A percentile compares a stretch with the other conserved stretches of the same genome.
Conservation (phyloP, 1,140 invertebrate genomes). For the Hyles euphorbiae region DNA sequence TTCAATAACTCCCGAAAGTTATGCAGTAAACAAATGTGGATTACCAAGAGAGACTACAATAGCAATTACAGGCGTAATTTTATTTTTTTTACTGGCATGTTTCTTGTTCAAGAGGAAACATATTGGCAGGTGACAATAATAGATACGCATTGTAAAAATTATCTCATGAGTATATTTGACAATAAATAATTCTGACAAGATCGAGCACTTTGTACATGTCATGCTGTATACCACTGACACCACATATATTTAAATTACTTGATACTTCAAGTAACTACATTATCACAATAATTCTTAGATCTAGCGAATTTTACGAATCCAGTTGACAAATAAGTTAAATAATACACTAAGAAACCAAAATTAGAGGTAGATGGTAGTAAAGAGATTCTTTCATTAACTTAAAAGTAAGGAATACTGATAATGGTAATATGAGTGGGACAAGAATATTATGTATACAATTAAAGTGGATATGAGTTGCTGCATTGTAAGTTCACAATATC, state of each 20-base stretch:
- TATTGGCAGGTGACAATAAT: conserved; percentile 30
- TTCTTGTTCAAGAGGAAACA: conserved; percentile 25
- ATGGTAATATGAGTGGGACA: conserved; percentile 40
- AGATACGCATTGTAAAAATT: conserved; percentile 31
- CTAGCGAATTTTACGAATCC: conserved; percentile 31
- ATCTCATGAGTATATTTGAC: conserved; percentile 57
- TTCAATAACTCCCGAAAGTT: conserved; percentile 39
- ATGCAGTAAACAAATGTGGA: conserved; percentile 47
- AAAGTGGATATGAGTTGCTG: no score
- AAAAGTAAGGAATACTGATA: conserved; percentile 68
- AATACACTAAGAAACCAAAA: conserved; percentile 57
- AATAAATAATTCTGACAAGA: conserved; percentile 73
- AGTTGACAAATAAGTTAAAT: conserved; percentile 56
- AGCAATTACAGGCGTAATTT: conserved; percentile 33
- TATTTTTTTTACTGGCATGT: conserved; percentile 32
- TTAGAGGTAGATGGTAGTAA: conserved; percentile 68
- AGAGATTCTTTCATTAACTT: conserved; percentile 64
- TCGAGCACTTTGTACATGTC: conserved; percentile 64
- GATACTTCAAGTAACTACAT: conserved; percentile 24
- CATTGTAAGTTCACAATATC: no score
- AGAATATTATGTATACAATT: no score
- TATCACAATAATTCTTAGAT: conserved; percentile 42
- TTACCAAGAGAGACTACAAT: conserved; percentile 50
- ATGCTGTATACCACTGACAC: conserved; percentile 43
- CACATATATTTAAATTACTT: conserved; percentile 10